These are phyloP conservation scores for Drosophila nannoptera DNA, from an alignment of 1,140 invertebrate genomes.

Conservation along the genomic window DNA sequence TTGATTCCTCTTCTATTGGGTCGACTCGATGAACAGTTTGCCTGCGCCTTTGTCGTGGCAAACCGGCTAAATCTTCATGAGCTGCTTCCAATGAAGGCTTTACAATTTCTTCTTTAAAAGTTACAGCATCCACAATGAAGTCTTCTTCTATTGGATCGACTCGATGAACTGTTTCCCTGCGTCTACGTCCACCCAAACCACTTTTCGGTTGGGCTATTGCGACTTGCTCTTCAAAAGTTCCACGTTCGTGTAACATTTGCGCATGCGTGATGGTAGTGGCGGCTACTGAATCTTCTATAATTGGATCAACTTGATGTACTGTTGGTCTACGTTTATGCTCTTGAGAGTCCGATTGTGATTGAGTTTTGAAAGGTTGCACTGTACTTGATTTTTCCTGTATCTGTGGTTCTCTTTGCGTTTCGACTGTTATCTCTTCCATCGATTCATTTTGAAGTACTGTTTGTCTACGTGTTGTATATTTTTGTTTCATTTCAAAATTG, in stretches of 20 bases:
- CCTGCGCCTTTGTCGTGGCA: neutral
- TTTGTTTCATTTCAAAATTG: neutral
- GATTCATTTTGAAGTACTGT: neutral
- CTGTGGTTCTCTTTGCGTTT: neutral
- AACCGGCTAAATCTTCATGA: too few species aligned
- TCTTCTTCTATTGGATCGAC: constrained; percentile 19
- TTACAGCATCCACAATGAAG: neutral
- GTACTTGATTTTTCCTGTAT: neutral
- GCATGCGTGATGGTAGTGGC: neutral
- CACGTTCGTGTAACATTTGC: constrained; percentile 4
- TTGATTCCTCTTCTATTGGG: too few species aligned
- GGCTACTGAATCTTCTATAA: neutral
- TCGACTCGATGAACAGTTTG: neutral
- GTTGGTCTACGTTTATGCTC: constrained; percentile 13
- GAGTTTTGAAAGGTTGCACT: too few species aligned
- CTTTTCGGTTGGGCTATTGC: neutral
- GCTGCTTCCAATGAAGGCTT: too few species aligned
- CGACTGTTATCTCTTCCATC: neutral
- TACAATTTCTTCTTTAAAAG: too few species aligned
- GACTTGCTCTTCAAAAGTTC: neutral
- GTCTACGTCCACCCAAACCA: neutral
- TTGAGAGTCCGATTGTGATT: neutral
- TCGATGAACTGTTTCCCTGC: neutral
- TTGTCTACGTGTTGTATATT: neutral
- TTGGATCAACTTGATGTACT: constrained; percentile 17